Evolutionary conservation across 1,140 invertebrate species (phyloP), one percentile per base, ranked within the genome.

Genomic region (Anastrepha obliqua): DNA sequence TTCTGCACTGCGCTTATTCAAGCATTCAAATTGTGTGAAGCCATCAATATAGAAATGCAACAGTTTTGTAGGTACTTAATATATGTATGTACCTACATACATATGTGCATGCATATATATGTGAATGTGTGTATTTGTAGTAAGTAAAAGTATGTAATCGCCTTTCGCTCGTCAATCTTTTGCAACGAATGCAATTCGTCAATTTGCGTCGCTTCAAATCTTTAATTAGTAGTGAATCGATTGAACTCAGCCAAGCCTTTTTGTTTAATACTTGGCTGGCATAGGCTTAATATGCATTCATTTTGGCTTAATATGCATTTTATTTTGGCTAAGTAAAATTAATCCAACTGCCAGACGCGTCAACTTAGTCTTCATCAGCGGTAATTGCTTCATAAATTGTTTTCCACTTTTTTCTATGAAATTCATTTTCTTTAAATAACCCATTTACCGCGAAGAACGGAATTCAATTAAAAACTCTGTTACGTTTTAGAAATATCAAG

Each of bases 141-240:
- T 1, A 29, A 29, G 29, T 29, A 29, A 29, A 29, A 29, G 29
- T 55, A 55, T 6, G 11, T 9, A 39, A 39, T 74, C 67, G 17
- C 67, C 67, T 74, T 74, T 74, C 67, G 44, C 42, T 42, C 3
- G 4, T 74, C 67, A 74, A 74, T 47, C 44, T 74, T 44, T 42
- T 74, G 67, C 42, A 67, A 13, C 29, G 39, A 67, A 13, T 67
- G 29, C 65, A 74, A 74, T 74, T 44, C 39, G 42, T 17, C 42
- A 44, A 17, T 42, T 44, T 44, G 13, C 17, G 67, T 47, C 8
- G 39, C 13, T 74, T 0, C 11, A 11, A 39, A 3, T 67, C 29
- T 9, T 67, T 20, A 67, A 67, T 67, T 67, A 67, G 64, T 29
- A 20, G 20, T 67, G 11, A 9, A 67, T 39, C 64, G 39, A 39